Evolutionary conservation across 2,113 vertebrate genomes (phyloP), one percentile per base, ranked within the genome.

Genomic region (Trogon surrucura): DNA sequence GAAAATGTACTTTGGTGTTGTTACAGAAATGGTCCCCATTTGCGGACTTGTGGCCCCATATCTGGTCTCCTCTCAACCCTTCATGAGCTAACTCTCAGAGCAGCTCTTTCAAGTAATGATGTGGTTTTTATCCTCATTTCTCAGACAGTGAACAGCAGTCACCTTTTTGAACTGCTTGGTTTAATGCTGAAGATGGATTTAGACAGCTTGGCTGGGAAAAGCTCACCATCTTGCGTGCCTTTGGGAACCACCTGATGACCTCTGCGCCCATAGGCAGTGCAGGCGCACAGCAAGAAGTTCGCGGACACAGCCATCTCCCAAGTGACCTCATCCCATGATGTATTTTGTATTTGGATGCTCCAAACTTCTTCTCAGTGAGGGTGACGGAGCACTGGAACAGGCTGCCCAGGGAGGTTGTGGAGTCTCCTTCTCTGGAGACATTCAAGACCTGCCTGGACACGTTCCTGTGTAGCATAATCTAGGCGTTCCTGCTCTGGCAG

Each of bases 231-330:
- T 65, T 66, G 20, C 54, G 21, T 41, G 45, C 16, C 36, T 81
- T 51, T 71, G 57, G 30, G 48, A 87, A 11, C 0, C 4, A 36
- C 16, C 7, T 7, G 2, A 5, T 45, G 18, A 41, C 41, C 4
- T 16, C 32, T 54, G 48, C 79, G 21, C 5, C 64, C 16, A 47
- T 47, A 5, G 16, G 30, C 54, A 75, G 26, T 16, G 13, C 16
- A 65, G 45, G 41, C 25, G 44, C 11, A 56, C 62, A 72, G 2
- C 0, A 0, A 86, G 34, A 65, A 16, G 20, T 64, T 8, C 10
- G 5, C 6, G 0, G 16, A 25, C 36, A 41, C 20, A 62, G 16
- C 6, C 16, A 25, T 38, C 16, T 83, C 19, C 16, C 0, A 2
- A 67, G 38, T 20, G 10, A 25, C 10, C 2, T 7, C 14, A 64